Evolutionary conservation across 2,888 invertebrate species (phyloP).

Genomic region (Cerastoderma edule): DNA sequence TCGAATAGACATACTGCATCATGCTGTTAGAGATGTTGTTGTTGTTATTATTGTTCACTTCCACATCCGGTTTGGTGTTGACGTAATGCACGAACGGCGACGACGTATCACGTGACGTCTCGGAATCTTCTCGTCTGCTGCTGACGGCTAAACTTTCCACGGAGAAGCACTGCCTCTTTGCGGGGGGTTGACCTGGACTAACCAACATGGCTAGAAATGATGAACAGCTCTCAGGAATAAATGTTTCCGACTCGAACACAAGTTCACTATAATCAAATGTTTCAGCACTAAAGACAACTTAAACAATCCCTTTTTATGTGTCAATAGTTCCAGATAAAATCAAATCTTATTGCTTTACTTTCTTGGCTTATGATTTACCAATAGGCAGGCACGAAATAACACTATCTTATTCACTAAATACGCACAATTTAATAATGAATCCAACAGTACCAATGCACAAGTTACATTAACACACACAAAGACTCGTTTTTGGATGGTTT

Average conservation of each 20-base stretch:
- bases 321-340: too few species aligned
- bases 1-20: slow-evolving; percentile 7
- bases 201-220: neutral
- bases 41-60: slow-evolving; percentile 18
- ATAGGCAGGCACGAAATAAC: too few species aligned
- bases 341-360: too few species aligned
- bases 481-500: too few species aligned
- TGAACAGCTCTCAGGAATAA: neutral
- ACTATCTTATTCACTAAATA: too few species aligned
- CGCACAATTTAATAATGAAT: too few species aligned
- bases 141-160: slow-evolving; percentile 62
- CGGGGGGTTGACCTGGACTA: neutral
- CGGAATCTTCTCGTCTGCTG: slow-evolving; percentile 43
- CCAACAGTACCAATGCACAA: too few species aligned
- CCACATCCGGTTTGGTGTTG: neutral
- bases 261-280: neutral
- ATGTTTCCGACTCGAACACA: neutral
- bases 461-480: too few species aligned
- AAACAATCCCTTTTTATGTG: neutral
- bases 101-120: slow-evolving; percentile 42
- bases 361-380: too few species aligned
- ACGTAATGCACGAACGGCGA: slow-evolving; percentile 50
- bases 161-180: slow-evolving; percentile 61
- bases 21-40: too few species aligned
- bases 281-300: neutral